These are phyloP conservation scores for Vultur gryphus DNA, from an alignment of 2,797 vertebrate species.

Conservation along the genomic window DNA sequence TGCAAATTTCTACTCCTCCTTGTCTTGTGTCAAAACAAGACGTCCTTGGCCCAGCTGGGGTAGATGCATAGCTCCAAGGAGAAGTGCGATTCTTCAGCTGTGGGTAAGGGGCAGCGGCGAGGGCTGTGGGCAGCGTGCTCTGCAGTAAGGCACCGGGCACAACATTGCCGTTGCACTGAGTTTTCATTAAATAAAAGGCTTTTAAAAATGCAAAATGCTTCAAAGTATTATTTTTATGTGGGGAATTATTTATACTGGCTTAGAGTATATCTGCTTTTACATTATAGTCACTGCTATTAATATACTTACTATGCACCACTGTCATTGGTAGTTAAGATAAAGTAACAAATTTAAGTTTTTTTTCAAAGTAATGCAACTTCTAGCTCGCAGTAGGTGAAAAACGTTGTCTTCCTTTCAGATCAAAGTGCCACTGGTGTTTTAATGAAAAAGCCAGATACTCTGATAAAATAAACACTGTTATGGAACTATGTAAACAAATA, in stretches of 20 bases:
- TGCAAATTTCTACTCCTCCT: background rate
- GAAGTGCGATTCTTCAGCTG: background rate
- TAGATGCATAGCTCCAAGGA: background rate
- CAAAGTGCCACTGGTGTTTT: background rate
- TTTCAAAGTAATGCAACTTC: background rate
- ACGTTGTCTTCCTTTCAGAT: slow-evolving; percentile 20
- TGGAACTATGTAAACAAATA: background rate
- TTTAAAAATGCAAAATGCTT: background rate
- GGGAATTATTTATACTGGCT: background rate
- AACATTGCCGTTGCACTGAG: rapidly evolving
- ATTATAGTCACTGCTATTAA: background rate
- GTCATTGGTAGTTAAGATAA: background rate
- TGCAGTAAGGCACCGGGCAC: rapidly evolving
- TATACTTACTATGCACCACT: background rate
- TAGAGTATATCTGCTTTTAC: background rate
- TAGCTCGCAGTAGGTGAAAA: background rate
- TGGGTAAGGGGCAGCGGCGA: rapidly evolving
- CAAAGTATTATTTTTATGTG: background rate
- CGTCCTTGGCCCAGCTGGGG: background rate
- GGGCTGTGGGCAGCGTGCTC: background rate
- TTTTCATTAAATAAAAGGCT: background rate
- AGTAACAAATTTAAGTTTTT: background rate
- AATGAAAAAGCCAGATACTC: slow-evolving; percentile 21
- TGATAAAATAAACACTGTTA: slow-evolving; percentile 19
- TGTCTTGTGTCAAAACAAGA: background rate